phyloP scores from a whole-genome alignment of 2,797 vertebrate species.

The Chloroceryle inda region DNA sequence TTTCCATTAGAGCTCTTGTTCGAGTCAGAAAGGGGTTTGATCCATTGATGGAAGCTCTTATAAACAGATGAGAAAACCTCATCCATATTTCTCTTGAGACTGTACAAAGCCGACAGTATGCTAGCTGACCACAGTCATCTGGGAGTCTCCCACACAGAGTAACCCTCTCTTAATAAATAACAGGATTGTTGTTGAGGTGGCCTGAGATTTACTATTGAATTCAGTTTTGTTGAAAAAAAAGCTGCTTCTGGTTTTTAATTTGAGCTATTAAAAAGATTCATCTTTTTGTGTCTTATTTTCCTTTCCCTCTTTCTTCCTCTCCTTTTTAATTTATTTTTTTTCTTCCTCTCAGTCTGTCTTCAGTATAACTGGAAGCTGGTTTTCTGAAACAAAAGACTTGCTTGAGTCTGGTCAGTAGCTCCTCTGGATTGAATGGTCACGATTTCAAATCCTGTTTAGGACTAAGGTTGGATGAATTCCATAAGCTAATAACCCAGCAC shows the following conservation, averaged over 20 bases:
- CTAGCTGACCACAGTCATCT: conserved; percentile 46
- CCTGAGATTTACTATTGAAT: conserved; percentile 58
- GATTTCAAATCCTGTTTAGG: conserved; percentile 68
- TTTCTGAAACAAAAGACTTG: conserved; percentile 49
- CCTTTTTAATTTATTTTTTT: neutral
- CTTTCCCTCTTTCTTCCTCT: neutral
- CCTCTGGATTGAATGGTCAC: conserved; percentile 44
- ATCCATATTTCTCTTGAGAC: conserved; percentile 62
- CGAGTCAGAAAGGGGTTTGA: neutral
- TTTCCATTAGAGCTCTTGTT: conserved; percentile 47
- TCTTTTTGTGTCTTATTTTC: conserved; percentile 30
- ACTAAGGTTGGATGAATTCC: conserved; percentile 68
- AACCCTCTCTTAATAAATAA: conserved; percentile 65
- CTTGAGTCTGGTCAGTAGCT: neutral
- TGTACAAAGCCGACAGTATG: conserved; percentile 25
- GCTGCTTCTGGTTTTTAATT: conserved; percentile 37
- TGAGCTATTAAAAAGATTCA: conserved; percentile 44
- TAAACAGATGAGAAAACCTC: conserved; percentile 28
- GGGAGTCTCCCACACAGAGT: conserved; percentile 48
- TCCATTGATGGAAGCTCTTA: conserved; percentile 56
- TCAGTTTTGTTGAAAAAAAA: conserved; percentile 44
- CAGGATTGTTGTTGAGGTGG: neutral
- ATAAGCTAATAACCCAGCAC: conserved; percentile 68
- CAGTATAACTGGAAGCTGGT: conserved; percentile 26
- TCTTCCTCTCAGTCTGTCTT: neutral